Evolutionary conservation across 2,888 invertebrate genomes (phyloP).

Genomic region (Sinohyriopsis cumingii): DNA sequence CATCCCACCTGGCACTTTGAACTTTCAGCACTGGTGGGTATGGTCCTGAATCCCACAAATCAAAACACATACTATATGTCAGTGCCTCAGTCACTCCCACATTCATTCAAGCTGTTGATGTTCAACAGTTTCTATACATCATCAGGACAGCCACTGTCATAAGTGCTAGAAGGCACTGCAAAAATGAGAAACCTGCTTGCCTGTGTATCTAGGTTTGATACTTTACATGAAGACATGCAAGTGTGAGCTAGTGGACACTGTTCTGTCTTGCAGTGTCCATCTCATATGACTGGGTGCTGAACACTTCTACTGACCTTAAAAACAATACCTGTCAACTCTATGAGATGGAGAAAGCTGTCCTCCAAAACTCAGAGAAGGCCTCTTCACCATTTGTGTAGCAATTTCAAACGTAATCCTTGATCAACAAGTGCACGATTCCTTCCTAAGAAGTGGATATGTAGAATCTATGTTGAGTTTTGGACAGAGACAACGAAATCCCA

Average conservation of each 20-base stretch:
- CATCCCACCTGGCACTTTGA: too few species aligned
- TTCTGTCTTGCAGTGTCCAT: conserved; percentile 26
- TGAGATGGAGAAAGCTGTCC: conserved; percentile 21
- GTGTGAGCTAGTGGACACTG: conserved; percentile 12
- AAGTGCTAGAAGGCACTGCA: not conserved
- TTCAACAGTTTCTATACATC: conserved; percentile 13
- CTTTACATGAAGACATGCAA: conserved; percentile 32
- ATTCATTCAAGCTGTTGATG: not conserved
- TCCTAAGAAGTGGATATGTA: too few species aligned
- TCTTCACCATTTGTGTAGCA: conserved; percentile 33
- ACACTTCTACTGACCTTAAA: conserved; percentile 18
- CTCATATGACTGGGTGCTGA: conserved; percentile 30
- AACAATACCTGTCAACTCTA: conserved; percentile 15
- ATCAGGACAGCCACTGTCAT: not conserved
- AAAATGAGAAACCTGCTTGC: conserved; percentile 12
- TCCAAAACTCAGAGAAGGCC: conserved; percentile 14
- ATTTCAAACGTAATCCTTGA: conserved; percentile 36
- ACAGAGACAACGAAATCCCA: too few species aligned
- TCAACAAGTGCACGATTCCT: conserved; percentile 22
- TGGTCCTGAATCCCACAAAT: too few species aligned
- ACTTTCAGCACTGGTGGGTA: too few species aligned
- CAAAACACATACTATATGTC: too few species aligned
- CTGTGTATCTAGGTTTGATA: conserved; percentile 25
- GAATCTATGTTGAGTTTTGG: too few species aligned
- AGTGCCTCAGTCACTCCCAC: too few species aligned